Conservation (phyloP, 2,888 invertebrate genomes). For the Dorcus parallelipipedus region DNA sequence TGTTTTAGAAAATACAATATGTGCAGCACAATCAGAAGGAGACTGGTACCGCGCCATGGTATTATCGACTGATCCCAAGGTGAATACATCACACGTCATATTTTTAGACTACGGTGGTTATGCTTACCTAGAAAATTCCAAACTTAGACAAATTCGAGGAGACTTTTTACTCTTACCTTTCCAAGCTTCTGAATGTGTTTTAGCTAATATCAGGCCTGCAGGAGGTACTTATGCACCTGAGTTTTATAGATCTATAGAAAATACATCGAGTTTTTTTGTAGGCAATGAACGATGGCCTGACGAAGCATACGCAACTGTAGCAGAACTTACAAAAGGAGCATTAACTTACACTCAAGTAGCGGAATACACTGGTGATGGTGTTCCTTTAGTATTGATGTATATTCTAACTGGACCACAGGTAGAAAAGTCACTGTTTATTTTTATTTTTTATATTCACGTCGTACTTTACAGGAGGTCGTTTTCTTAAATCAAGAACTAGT, state of each 20-base stretch:
- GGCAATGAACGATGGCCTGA: constrained; percentile 65
- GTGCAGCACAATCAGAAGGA: constrained; percentile 78
- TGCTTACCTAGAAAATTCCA: constrained; percentile 69
- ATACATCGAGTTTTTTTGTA: constrained; percentile 30
- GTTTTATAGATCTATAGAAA: background rate
- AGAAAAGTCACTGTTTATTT: constrained; percentile 13
- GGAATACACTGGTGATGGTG: constrained; percentile 73
- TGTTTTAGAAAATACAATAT: constrained; percentile 72
- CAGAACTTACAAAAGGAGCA: constrained; percentile 72
- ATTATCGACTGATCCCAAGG: constrained; percentile 59
- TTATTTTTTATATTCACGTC: background rate
- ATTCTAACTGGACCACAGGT: constrained; percentile 71
- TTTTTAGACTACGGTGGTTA: constrained; percentile 96
- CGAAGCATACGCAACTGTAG: constrained; percentile 75
- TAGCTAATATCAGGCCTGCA: constrained; percentile 83
- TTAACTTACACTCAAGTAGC: constrained; percentile 86
- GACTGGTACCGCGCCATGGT: constrained; percentile 92
- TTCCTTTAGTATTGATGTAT: constrained; percentile 81
- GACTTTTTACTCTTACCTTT: constrained; percentile 95
- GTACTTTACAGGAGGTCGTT: constrained; percentile 66
- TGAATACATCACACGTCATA: constrained; percentile 74
- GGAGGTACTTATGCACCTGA: constrained; percentile 53
- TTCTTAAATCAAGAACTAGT: constrained; percentile 86
- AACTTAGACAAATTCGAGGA: constrained; percentile 86
- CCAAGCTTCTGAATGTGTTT: constrained; percentile 92